These are phyloP conservation scores for Brachypalpus laphriformis DNA, from an alignment of 2,888 invertebrate species.

Conservation along the genomic window DNA sequence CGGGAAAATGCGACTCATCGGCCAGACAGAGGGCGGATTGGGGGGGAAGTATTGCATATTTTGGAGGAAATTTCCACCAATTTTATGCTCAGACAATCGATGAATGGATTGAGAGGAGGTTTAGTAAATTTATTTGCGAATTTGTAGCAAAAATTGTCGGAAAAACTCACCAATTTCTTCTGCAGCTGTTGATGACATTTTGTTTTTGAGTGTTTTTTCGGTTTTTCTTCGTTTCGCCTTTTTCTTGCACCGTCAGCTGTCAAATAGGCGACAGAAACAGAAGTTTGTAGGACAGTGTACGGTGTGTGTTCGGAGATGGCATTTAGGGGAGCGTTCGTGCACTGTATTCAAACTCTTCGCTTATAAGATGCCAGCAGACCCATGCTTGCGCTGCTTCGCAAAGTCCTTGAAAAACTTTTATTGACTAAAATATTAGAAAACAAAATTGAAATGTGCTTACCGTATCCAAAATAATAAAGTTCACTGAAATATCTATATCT, in stretches of 20 bases:
- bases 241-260: slow-evolving; percentile 44
- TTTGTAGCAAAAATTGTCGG: not conserved
- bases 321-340: no score
- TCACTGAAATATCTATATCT: no score
- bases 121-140: not conserved
- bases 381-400: no score
- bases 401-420: no score
- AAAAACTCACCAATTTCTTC: slow-evolving; percentile 81
- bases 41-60: no score
- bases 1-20: no score
- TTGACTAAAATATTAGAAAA: no score
- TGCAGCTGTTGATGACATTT: slow-evolving; percentile 81
- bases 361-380: no score
- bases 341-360: no score
- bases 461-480: no score
- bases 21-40: not conserved
- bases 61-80: not conserved
- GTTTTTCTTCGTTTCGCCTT: slow-evolving; percentile 14
- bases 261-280: no score
- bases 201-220: slow-evolving; percentile 75
- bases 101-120: not conserved
- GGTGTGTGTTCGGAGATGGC: slow-evolving; percentile 11
- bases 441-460: no score
- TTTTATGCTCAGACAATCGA: not conserved
- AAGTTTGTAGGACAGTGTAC: slow-evolving; percentile 45